Evolutionary conservation across 2,888 invertebrate genomes (phyloP).

Genomic region (Pammene fasciana): DNA sequence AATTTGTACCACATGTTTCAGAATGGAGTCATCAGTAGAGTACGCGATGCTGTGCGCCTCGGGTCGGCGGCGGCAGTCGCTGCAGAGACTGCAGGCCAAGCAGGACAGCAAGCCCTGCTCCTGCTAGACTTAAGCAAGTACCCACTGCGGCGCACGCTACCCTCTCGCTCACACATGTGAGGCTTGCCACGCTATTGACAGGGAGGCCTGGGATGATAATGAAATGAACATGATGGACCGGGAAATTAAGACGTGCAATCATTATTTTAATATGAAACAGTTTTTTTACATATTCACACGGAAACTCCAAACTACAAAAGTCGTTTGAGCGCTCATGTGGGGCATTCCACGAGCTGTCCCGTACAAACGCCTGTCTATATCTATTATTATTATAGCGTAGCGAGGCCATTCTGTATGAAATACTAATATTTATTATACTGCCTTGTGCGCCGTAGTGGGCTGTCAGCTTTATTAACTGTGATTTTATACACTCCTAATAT

Average conservation of each 20-base stretch:
- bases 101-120: conserved; percentile 72
- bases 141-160: conserved; percentile 4
- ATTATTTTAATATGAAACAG: too few species aligned
- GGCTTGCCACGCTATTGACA: not conserved
- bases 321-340: too few species aligned
- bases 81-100: conserved; percentile 74
- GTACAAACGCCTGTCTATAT: too few species aligned
- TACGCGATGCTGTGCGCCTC: conserved; percentile 84
- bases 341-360: too few species aligned
- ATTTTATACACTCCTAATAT: conserved; percentile 55
- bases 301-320: too few species aligned
- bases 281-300: too few species aligned
- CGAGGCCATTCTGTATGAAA: too few species aligned
- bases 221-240: too few species aligned
- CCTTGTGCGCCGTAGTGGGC: conserved; percentile 1
- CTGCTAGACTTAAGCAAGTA: conserved; percentile 59
- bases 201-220: too few species aligned
- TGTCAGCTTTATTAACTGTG: conserved; percentile 52
- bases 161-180: not conserved
- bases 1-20: conserved; percentile 48
- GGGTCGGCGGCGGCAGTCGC: conserved; percentile 71
- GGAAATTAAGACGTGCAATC: too few species aligned
- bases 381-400: too few species aligned
- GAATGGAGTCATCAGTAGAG: conserved; percentile 88
- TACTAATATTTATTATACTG: too few species aligned